Base-by-base conservation (phyloP, 2,888 invertebrate species). In the Drosophila anceps region DNA sequence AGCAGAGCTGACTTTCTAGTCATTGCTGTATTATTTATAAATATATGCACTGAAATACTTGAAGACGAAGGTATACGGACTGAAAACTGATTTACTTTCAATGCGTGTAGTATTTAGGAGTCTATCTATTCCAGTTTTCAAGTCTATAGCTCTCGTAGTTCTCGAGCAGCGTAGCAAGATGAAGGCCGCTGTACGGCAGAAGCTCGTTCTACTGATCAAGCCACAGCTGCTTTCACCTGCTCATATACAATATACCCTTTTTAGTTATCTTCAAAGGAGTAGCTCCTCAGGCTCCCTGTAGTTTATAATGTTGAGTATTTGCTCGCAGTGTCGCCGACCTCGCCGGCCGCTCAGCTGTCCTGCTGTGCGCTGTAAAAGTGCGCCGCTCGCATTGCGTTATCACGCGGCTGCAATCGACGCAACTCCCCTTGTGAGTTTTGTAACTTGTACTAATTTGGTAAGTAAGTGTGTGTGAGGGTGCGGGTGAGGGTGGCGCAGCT, bases 371-470 rank as follows among this genome's bases (percentile, higher is more conserved):
- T 54, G 44, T 31, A 48, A 50, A 37, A 50, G 55, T 13, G 44
- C 54, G 35, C 43, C 27, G 29, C 70, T 66, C 61, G 66, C 71
- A 29, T 64, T 66, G 63, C 41, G 62, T 77, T 85, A 85, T 89
- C 85, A 50, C 31, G 57, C 58, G 61, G 68, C 73, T 80, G 81
- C 80, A 87, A 87, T 85, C 90, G 67, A 29, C 70, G 55, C 54
- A 59, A 58, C 67, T 41, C 58, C 29, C 29, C n/a, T 18, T 18
- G 48, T n/a, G 48, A 50, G 48, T 60, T 57, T 33, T 57, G 69
- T 69, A 69, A 62, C 67, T 82, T 68, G 58, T 71, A 79, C 86
- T 82, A 83, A 83, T 88, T 83, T 88, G 79, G 78, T 67, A 72
- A 29, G 37, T 51, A 20, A 24, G 35, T 54, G 48, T 35, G 46